Conservation (phyloP, 2,888 invertebrate species). For the Pachycephus smyrnensis region DNA sequence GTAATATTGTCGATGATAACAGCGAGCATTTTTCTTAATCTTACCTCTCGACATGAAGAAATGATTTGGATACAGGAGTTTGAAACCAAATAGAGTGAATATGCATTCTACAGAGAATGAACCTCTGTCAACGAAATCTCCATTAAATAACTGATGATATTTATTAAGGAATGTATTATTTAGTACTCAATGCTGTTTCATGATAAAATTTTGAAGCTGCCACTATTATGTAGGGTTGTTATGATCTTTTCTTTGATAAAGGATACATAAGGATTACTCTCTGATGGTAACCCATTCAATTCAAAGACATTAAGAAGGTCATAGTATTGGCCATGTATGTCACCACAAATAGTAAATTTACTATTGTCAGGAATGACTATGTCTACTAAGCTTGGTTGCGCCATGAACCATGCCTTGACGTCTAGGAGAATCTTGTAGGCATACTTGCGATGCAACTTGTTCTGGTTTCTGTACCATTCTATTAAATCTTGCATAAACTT, state of each 20-base stretch:
- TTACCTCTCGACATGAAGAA: conserved; percentile 98
- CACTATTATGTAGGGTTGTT: conserved; percentile 12
- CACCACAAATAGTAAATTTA: conserved; percentile 98
- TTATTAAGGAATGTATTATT: conserved; percentile 37
- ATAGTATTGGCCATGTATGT: conserved; percentile 99
- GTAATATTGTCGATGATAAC: conserved; percentile 1
- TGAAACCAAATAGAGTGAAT: conserved; percentile 96
- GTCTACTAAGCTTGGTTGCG: conserved; percentile 90
- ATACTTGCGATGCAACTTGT: conserved; percentile 95
- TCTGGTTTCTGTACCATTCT: conserved; percentile 90
- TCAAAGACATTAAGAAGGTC: conserved; percentile 98
- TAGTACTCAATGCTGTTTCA: background rate
- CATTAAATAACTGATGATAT: conserved; percentile 85
- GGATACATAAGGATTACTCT: conserved; percentile 92
- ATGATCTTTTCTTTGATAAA: conserved; percentile 44
- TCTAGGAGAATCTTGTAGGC: conserved; percentile 98
- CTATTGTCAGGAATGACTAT: conserved; percentile 86
- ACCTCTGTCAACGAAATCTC: conserved; percentile 99
- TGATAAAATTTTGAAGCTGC: background rate
- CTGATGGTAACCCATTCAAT: conserved; percentile 95
- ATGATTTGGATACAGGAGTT: conserved; percentile 94
- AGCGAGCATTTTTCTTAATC: conserved; percentile 35
- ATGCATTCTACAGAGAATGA: conserved; percentile 99
- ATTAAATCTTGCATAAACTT: conserved; percentile 91
- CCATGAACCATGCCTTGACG: conserved; percentile 85